Evolutionary conservation across 2,113 vertebrate species (phyloP), one percentile per base, ranked within the genome.

Genomic region (Hyperopisus bebe): DNA sequence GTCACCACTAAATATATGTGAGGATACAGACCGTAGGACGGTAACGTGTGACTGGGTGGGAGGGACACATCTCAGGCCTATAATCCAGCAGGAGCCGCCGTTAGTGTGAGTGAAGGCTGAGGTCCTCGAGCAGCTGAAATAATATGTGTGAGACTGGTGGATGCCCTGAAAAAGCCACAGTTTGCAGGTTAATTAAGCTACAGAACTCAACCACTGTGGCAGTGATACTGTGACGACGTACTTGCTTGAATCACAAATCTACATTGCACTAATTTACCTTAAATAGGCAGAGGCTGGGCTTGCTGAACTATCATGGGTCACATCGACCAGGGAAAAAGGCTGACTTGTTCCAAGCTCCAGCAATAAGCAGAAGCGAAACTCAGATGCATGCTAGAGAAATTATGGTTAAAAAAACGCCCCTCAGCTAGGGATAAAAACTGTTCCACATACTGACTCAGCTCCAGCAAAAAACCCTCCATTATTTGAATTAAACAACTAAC

Each of bases 1-100:
- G 94, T 95, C 94, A 93, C 95, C 95, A 94, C 74, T 90, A 90
- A 90, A 93, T 91, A 91, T 93, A 94, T 91, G 87, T 92, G 90
- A 93, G 92, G 77, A 91, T 83, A 90, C 89, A 91, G 92, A 86
- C 89, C 89, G 62, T 90, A 90, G 92, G 91, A 93, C 92, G 88
- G 92, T 93, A 93, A 94, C n/a, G 86, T 92, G 90, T n/a, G 87
- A 91, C 91, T 92, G 90, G 90, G 92, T 92, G 91, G 62, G 80
- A 89, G 80, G n/a, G 62, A 66, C 92, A 70, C 92, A 92, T 92
- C 82, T 55, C 89, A 92, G 90, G 74, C 87, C 82, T 19, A 42
- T 58, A 42, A 83, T 53, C 27, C 15, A 88, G 46, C 44, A 27
- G 42, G n/a, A 84, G 47, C 39, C 46, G 50, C 55, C 24, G 86